Percentiles rank a stretch among this genome's conserved stretches.
These are phyloP conservation scores for Micropoecilia bifurca DNA, from an alignment of 2,797 vertebrate species.

Conservation along the genomic window DNA sequence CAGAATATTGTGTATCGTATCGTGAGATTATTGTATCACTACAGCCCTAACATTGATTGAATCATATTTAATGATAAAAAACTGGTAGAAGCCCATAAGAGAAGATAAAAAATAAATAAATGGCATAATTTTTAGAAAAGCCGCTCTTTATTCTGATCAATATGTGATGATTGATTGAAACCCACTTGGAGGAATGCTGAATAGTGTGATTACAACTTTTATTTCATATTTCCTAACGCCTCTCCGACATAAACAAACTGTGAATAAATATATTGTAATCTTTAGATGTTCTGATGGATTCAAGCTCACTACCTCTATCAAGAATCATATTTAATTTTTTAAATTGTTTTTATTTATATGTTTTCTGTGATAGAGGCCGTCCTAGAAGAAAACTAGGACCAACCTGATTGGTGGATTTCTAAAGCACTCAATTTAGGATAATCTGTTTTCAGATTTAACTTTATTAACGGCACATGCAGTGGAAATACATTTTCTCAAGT, in stretches of 20 bases:
- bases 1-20: too few species aligned
- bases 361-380: background rate
- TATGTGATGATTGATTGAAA: background rate
- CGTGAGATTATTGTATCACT: too few species aligned
- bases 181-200: background rate
- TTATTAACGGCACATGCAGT: background rate
- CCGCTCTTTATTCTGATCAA: conserved; percentile 14
- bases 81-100: conserved; percentile 21
- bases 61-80: conserved; percentile 11
- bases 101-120: conserved; percentile 37
- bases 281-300: background rate
- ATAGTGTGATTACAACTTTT: conserved; percentile 34
- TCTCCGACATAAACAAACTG: background rate
- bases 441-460: background rate
- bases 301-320: background rate
- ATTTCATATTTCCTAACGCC: background rate
- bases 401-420: background rate
- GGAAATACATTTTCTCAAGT: background rate
- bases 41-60: conserved; percentile 46
- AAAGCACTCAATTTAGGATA: background rate
- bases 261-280: background rate
- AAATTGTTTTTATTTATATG: background rate
- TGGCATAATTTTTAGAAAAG: background rate
- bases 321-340: background rate
- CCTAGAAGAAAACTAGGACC: background rate